phyloP scores from a whole-genome alignment of 2,888 invertebrate species.

The Bugulina stolonifera region DNA sequence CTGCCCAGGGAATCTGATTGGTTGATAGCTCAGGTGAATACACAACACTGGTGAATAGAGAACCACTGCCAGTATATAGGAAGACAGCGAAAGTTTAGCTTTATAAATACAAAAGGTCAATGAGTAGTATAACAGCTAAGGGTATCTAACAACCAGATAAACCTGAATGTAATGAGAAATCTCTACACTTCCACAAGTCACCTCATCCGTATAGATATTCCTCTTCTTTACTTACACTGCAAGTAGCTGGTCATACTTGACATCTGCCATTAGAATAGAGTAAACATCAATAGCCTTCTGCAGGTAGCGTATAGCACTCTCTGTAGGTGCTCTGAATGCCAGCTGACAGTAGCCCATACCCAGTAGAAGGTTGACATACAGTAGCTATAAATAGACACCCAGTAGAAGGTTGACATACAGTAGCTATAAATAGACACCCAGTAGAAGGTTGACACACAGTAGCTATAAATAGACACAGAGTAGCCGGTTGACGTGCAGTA shows the following conservation, averaged over 20 bases:
- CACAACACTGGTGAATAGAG: too few species aligned
- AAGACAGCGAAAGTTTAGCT: too few species aligned
- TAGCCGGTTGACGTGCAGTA: background rate
- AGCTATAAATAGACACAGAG: background rate
- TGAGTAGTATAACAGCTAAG: too few species aligned
- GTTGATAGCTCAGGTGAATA: too few species aligned
- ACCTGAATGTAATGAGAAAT: too few species aligned
- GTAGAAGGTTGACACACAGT: background rate
- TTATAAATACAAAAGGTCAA: too few species aligned
- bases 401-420: background rate
- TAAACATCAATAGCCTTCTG: background rate
- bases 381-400: background rate
- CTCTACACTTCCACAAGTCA: too few species aligned
- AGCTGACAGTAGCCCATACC: background rate
- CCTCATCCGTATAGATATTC: too few species aligned
- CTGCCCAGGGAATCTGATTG: too few species aligned
- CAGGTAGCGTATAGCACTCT: background rate
- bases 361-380: background rate
- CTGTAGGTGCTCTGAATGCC: background rate
- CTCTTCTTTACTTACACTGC: background rate
- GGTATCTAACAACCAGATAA: too few species aligned
- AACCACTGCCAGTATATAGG: too few species aligned
- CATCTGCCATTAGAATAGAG: background rate
- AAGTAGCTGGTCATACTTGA: background rate
- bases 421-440: background rate